These are phyloP conservation scores for Murina feae DNA, from an alignment of 2,113 vertebrate species.

Conservation along the genomic window DNA sequence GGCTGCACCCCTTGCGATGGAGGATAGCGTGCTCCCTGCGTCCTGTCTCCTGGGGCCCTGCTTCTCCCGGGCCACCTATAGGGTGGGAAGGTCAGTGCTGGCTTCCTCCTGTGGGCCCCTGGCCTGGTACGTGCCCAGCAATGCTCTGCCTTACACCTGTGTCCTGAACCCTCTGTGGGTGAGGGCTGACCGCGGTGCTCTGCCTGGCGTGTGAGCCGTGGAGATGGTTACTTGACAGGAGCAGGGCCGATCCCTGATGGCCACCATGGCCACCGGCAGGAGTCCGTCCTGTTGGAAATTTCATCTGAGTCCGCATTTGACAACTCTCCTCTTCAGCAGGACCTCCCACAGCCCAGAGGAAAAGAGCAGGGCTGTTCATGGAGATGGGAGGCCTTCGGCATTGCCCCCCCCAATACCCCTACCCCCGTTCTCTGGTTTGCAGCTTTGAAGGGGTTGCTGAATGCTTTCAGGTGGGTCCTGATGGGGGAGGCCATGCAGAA, in stretches of 20 bases:
- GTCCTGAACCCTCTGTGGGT: not conserved
- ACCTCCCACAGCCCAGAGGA: not conserved
- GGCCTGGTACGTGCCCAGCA: not conserved
- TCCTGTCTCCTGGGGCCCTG: not conserved
- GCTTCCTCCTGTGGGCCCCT: not conserved
- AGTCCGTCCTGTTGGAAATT: not conserved
- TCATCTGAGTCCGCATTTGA: not conserved
- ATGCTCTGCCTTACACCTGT: no score
- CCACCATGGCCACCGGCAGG: not conserved
- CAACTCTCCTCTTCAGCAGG: not conserved
- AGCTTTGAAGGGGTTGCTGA: not conserved
- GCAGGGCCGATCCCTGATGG: not conserved
- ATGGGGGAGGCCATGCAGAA: not conserved
- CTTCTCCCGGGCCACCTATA: not conserved
- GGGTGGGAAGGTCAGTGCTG: not conserved
- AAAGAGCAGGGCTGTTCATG: not conserved
- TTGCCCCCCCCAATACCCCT: accelerated
- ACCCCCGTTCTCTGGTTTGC: not conserved
- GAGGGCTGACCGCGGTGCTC: not conserved
- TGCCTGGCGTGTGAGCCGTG: not conserved
- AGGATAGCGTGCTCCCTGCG: not conserved
- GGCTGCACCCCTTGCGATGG: not conserved
- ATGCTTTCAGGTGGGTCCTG: accelerated
- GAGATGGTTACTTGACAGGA: not conserved
- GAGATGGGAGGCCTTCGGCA: not conserved